Percentiles rank a stretch among this genome's conserved stretches.
Evolutionary conservation across 2,113 vertebrate genomes (phyloP).

Genomic region (Entelurus aequoreus): DNA sequence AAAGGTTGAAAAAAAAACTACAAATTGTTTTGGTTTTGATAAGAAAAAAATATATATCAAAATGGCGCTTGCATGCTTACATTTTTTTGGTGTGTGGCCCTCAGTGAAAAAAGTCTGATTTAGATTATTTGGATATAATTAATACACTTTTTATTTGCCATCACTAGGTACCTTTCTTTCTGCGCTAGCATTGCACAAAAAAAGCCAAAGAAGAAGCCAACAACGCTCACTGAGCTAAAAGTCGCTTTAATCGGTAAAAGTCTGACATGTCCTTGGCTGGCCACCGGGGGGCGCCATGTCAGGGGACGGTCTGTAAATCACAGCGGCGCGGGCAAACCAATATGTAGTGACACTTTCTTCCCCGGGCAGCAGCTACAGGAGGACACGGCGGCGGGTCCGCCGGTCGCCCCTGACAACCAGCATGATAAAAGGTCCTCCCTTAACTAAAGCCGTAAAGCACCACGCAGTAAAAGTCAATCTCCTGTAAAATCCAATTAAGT

Average conservation of each 20-base stretch:
- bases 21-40: too few species aligned
- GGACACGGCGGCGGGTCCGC: slow-evolving; percentile 71
- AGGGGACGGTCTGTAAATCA: slow-evolving; percentile 57
- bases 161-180: too few species aligned
- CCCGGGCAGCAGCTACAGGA: slow-evolving; percentile 72
- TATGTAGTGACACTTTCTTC: slow-evolving; percentile 68
- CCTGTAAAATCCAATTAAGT: slow-evolving; percentile 99
- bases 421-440: slow-evolving; percentile 97
- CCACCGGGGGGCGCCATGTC: not conserved
- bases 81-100: too few species aligned
- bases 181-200: not conserved
- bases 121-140: too few species aligned
- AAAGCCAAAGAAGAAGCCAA: too few species aligned
- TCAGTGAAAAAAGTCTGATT: too few species aligned
- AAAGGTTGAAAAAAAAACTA: too few species aligned
- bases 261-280: not conserved
- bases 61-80: too few species aligned
- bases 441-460: slow-evolving; percentile 99
- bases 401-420: slow-evolving; percentile 81
- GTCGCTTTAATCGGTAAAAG: too few species aligned
- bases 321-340: slow-evolving; percentile 63
- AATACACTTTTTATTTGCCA: too few species aligned
- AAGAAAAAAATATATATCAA: too few species aligned
- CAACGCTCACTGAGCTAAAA: not conserved
- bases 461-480: slow-evolving; percentile 99